Evolutionary conservation across 2,888 invertebrate species (phyloP), one percentile per base, ranked within the genome.

Genomic region (Ichneumoninae sp.): DNA sequence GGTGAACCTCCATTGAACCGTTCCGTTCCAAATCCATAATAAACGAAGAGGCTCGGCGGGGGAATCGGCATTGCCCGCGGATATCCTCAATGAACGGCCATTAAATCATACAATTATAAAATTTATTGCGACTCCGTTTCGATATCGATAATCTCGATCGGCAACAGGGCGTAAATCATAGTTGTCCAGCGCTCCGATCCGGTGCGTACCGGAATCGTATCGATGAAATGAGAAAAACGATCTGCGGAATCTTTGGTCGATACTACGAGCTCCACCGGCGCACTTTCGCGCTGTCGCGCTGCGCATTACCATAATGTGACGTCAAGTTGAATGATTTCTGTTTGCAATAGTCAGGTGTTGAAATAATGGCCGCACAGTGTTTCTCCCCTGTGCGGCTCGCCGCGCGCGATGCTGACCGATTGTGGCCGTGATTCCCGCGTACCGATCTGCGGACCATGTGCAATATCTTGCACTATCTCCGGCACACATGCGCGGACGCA

Each of bases 11-110:
- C 79, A 81, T 80, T 82, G 75, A 76, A 71, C 36, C 36, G 44
- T 66, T 79, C 72, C 80, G 66, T 83, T 83, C 82, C 76, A 76
- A 72, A 84, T 82, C 70, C 68, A 81, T 69, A 68, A 80, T 66
- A 80, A 84, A 79, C 81, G 71, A 82, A 71, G 79, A 76, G 13
- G 4, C 8, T 13, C 57, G 44, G 44, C 3, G 16, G 4, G 16
- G 4, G 22, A 57, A 57, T 57, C 22, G 22, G 10, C 57, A 13
- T 57, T 4, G 57, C 57, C 57, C 22, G 10, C 3, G 1, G 16
- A 57, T 57, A 57, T 57, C 13, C 4, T 57, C 57, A 57, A 26
- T 57, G 26, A 26, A 57, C 26, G 26, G 13, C 26, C 26, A 26
- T 57, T 47, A 16, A 47, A 16, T 47, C 16, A 3, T 47, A 47